Conservation (phyloP, 2,888 invertebrate genomes). For the Drosophila bunnanda region DNA sequence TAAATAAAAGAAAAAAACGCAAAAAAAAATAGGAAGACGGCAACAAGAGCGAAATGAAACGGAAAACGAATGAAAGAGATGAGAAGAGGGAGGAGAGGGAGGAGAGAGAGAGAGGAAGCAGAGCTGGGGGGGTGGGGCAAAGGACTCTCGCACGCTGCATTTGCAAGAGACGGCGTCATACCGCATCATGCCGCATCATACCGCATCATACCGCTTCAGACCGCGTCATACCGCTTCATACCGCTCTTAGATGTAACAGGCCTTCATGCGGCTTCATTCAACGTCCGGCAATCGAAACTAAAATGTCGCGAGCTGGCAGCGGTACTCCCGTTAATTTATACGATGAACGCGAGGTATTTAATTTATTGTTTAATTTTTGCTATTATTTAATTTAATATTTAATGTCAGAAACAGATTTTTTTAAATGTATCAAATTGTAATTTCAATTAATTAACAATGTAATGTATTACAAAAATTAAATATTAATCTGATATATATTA, state of each 20-base stretch:
- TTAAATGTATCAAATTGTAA: too few relatives aligned
- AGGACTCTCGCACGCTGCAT: slow-evolving; percentile 9
- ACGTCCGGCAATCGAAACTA: slow-evolving; percentile 13
- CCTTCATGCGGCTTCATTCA: slow-evolving; percentile 50
- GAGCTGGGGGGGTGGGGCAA: not conserved
- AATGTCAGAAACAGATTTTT: too few relatives aligned
- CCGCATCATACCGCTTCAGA: not conserved
- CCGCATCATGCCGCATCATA: slow-evolving; percentile 9
- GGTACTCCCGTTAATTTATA: slow-evolving; percentile 2
- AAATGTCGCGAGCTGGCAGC: not conserved
- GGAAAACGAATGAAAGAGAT: slow-evolving; percentile 9
- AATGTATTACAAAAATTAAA: too few relatives aligned
- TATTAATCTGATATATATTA: too few relatives aligned
- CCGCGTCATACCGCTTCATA: slow-evolving; percentile 6
- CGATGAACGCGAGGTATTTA: slow-evolving; percentile 25
- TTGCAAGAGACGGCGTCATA: slow-evolving; percentile 7
- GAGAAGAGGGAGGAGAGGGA: not conserved
- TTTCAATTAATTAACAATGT: too few relatives aligned
- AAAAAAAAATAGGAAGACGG: slow-evolving; percentile 34
- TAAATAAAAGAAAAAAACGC: slow-evolving; percentile 56
- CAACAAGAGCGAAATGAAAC: slow-evolving; percentile 42
- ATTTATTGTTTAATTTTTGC: not conserved
- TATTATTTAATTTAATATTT: not conserved
- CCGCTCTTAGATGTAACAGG: slow-evolving; percentile 25
- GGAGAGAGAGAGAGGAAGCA: not conserved